Conservation (phyloP, 2,113 vertebrate genomes). For the Dendropsophus ebraccatus region DNA sequence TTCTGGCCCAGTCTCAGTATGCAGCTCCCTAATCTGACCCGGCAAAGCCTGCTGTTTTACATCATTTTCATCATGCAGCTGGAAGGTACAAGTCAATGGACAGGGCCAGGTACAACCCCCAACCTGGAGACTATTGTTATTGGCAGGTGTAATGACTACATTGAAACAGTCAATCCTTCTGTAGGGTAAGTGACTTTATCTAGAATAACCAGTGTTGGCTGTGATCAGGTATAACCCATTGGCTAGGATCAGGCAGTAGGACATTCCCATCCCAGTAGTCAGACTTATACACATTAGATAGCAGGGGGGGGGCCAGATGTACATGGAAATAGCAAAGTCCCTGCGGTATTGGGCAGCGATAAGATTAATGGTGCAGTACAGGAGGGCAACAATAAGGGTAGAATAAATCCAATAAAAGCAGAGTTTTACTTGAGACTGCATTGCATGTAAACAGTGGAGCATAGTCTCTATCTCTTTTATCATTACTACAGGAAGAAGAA, state of each 20-base stretch:
- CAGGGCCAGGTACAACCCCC: slow-evolving; percentile 68
- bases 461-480: slow-evolving; percentile 5
- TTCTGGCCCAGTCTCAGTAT: background rate
- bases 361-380: too few species aligned
- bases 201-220: background rate
- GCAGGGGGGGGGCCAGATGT: too few species aligned
- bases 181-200: slow-evolving; percentile 69
- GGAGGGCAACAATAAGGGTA: too few species aligned
- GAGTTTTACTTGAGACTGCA: background rate
- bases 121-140: slow-evolving; percentile 70
- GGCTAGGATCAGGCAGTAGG: background rate
- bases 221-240: background rate
- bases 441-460: background rate
- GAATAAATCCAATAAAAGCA: too few species aligned
- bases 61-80: background rate
- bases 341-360: too few species aligned
- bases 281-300: too few species aligned
- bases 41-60: slow-evolving; percentile 57
- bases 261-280: background rate
- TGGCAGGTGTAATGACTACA: slow-evolving; percentile 76
- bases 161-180: slow-evolving; percentile 62
- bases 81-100: slow-evolving; percentile 60
- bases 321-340: too few species aligned
- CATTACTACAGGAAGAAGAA: slow-evolving; percentile 73
- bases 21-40: background rate